Conservation (phyloP, 2,888 invertebrate genomes). For the Aromia moschata region DNA sequence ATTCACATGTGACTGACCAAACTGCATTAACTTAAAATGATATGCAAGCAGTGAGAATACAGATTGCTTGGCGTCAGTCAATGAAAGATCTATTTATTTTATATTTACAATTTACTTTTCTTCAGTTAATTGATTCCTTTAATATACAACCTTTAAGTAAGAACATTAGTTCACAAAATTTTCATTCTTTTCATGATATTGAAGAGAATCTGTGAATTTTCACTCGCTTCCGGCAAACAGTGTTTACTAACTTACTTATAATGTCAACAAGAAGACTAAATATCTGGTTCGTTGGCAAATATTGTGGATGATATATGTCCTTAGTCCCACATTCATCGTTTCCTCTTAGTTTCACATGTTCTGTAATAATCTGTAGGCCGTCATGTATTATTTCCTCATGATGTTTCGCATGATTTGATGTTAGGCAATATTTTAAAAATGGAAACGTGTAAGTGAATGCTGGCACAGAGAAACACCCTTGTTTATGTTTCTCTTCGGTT, state of each 20-base stretch:
- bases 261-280: slow-evolving; percentile 81
- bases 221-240: no score
- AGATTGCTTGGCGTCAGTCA: no score
- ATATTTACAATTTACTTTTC: no score
- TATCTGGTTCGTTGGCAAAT: slow-evolving; percentile 85
- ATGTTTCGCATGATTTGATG: slow-evolving; percentile 62
- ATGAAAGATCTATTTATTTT: no score
- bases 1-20: no score
- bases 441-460: slow-evolving; percentile 87
- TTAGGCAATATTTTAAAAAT: slow-evolving; percentile 72
- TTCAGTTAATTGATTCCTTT: no score
- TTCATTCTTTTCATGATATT: no score
- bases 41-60: no score
- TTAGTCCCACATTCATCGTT: slow-evolving; percentile 57
- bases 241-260: slow-evolving; percentile 68
- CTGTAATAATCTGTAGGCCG: slow-evolving; percentile 73
- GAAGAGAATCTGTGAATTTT: no score
- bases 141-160: no score
- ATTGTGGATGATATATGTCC: slow-evolving; percentile 75
- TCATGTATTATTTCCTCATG: slow-evolving; percentile 69
- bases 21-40: no score
- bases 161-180: no score
- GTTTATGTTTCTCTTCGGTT: slow-evolving; percentile 33
- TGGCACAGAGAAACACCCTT: slow-evolving; percentile 70
- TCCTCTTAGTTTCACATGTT: slow-evolving; percentile 75